phyloP scores from a whole-genome alignment of 2,797 vertebrate species.

The Tokudaia tokunoshimensis region DNA sequence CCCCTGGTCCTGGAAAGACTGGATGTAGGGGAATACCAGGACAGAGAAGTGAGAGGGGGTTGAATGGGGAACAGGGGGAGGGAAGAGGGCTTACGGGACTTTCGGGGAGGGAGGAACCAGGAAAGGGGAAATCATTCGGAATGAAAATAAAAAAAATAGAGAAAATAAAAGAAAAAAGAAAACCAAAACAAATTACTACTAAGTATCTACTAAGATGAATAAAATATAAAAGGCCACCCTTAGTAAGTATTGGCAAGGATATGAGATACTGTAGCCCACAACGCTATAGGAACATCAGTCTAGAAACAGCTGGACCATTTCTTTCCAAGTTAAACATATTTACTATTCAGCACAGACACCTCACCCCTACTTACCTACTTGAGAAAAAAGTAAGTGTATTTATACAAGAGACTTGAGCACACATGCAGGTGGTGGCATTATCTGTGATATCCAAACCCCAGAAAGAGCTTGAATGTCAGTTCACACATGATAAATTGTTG shows the following conservation, averaged over 20 bases:
- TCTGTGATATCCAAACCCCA: not conserved
- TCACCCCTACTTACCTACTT: not conserved
- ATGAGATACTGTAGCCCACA: not conserved
- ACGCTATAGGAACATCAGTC: not conserved
- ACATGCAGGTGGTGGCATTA: not conserved
- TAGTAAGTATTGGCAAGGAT: not conserved
- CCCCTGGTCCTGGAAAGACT: too few relatives aligned
- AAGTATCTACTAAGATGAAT: not conserved
- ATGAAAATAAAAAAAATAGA: too few relatives aligned
- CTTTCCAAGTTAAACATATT: not conserved
- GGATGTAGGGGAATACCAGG: too few relatives aligned
- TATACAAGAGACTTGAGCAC: not conserved
- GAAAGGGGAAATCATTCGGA: too few relatives aligned
- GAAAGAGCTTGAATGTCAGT: not conserved
- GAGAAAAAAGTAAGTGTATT: not conserved
- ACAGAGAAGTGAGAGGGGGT: too few relatives aligned
- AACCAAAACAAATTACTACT: not conserved
- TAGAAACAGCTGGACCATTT: not conserved
- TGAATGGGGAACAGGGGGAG: too few relatives aligned
- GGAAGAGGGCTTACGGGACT: too few relatives aligned
- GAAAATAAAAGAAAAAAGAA: not conserved
- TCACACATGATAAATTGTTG: not conserved
- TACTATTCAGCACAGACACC: too few relatives aligned
- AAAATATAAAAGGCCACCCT: not conserved
- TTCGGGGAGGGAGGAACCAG: too few relatives aligned